Conservation (phyloP, 2,797 vertebrate genomes). For the Psittacula derbiana region DNA sequence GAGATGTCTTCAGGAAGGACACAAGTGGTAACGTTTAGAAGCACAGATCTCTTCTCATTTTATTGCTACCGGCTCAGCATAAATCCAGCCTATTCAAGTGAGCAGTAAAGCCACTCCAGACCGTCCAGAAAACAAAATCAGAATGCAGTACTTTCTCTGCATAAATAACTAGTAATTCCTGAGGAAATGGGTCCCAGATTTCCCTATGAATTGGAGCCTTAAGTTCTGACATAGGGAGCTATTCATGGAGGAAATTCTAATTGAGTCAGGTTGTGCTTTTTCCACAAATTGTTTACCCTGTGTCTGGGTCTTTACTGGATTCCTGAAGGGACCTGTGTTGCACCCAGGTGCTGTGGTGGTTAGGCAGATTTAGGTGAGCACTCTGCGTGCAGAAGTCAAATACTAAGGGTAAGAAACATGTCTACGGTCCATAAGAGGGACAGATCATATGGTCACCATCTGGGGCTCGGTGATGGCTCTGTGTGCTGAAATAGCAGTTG, state of each 20-base stretch:
- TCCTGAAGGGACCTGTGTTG: slow-evolving; percentile 54
- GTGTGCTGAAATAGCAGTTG: slow-evolving; percentile 12
- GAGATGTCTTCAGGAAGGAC: neutral
- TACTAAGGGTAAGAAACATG: neutral
- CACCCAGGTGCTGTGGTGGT: neutral
- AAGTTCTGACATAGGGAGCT: slow-evolving; percentile 61
- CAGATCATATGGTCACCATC: slow-evolving; percentile 64
- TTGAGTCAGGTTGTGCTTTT: slow-evolving; percentile 50
- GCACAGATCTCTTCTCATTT: neutral
- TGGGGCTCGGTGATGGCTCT: slow-evolving; percentile 29
- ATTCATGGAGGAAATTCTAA: slow-evolving; percentile 59
- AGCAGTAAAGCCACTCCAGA: neutral
- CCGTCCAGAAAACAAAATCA: slow-evolving; percentile 43
- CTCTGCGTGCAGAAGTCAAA: neutral
- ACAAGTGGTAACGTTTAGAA: neutral
- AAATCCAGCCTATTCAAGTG: neutral
- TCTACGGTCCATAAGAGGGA: neutral
- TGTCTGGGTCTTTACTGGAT: slow-evolving; percentile 44
- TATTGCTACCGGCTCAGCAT: neutral
- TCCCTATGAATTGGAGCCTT: slow-evolving; percentile 59
- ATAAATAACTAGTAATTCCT: slow-evolving; percentile 45
- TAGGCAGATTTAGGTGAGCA: slow-evolving; percentile 28
- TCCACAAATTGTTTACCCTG: slow-evolving; percentile 56
- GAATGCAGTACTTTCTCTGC: slow-evolving; percentile 22
- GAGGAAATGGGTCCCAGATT: slow-evolving; percentile 67